phyloP scores from a whole-genome alignment of 1,140 invertebrate species.

The Calliphora vicina region DNA sequence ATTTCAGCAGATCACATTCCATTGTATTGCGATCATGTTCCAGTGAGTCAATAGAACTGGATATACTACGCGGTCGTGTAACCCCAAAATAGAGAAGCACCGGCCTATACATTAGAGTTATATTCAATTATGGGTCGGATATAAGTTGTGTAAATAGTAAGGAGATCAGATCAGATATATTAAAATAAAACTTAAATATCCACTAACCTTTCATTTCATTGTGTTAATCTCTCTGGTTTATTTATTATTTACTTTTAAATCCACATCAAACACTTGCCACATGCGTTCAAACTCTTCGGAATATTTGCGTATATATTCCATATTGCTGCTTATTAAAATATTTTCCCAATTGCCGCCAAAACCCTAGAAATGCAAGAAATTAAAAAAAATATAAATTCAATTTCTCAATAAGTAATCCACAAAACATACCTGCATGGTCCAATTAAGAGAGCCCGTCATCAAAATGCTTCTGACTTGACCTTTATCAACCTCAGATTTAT shows the following conservation, averaged over 20 bases:
- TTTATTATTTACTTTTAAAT: background rate
- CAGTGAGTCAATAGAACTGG: no score
- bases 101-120: no score
- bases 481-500: background rate
- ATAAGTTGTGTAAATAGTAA: no score
- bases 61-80: no score
- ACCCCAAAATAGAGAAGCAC: no score
- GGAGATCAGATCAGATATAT: no score
- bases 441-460: conserved; percentile 52
- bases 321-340: conserved; percentile 45
- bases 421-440: conserved; percentile 45
- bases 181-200: no score
- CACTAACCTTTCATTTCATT: no score
- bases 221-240: background rate
- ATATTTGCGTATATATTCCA: conserved; percentile 14
- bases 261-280: conserved; percentile 46
- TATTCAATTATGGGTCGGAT: no score
- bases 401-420: no score
- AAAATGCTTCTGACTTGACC: conserved; percentile 23
- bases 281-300: conserved; percentile 52
- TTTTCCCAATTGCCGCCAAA: conserved; percentile 55
- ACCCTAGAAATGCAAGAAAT: conserved; percentile 35
- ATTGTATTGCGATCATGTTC: no score
- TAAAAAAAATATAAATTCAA: background rate
- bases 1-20: no score